These are phyloP conservation scores for Drosophila ezoana DNA, from an alignment of 2,888 invertebrate species.

Conservation along the genomic window DNA sequence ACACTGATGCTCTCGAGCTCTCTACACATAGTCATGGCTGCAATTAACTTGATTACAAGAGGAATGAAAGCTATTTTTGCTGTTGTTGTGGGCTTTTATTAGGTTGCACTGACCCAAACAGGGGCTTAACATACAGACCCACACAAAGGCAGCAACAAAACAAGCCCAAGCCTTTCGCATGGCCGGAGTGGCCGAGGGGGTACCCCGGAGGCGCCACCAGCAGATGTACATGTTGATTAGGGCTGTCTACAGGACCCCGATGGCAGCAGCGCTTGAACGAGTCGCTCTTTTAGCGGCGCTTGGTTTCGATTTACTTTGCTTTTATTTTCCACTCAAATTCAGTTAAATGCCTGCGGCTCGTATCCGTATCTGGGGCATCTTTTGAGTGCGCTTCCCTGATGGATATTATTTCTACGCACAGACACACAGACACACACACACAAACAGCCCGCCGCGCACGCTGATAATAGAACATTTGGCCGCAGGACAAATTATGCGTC, in stretches of 20 bases:
- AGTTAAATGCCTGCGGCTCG: slow-evolving; percentile 67
- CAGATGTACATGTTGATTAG: slow-evolving; percentile 58
- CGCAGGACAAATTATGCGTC: slow-evolving; percentile 72
- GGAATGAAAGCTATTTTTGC: slow-evolving; percentile 30
- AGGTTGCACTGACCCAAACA: slow-evolving; percentile 18
- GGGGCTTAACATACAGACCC: not conserved
- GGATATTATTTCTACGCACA: slow-evolving; percentile 63
- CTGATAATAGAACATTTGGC: slow-evolving; percentile 76
- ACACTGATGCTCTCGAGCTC: slow-evolving; percentile 3
- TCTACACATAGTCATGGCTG: slow-evolving; percentile 20
- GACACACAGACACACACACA: slow-evolving; percentile 14
- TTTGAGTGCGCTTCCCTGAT: slow-evolving; percentile 40
- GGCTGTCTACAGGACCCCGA: slow-evolving; percentile 27
- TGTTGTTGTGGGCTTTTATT: slow-evolving; percentile 14
- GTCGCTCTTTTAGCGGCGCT: slow-evolving; percentile 48
- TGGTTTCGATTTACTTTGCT: slow-evolving; percentile 43
- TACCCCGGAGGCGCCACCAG: slow-evolving; percentile 10
- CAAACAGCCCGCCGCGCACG: slow-evolving; percentile 10
- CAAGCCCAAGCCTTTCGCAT: slow-evolving; percentile 31
- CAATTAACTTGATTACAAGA: slow-evolving; percentile 79
- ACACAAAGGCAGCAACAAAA: slow-evolving; percentile 7
- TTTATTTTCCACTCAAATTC: slow-evolving; percentile 74
- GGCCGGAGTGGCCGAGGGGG: slow-evolving; percentile 9
- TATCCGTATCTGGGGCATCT: slow-evolving; percentile 65
- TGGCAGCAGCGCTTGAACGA: slow-evolving; percentile 16